Evolutionary conservation across 1,140 invertebrate genomes (phyloP), one percentile per base, ranked within the genome.

Genomic region (Dolichoris vasculosae): DNA sequence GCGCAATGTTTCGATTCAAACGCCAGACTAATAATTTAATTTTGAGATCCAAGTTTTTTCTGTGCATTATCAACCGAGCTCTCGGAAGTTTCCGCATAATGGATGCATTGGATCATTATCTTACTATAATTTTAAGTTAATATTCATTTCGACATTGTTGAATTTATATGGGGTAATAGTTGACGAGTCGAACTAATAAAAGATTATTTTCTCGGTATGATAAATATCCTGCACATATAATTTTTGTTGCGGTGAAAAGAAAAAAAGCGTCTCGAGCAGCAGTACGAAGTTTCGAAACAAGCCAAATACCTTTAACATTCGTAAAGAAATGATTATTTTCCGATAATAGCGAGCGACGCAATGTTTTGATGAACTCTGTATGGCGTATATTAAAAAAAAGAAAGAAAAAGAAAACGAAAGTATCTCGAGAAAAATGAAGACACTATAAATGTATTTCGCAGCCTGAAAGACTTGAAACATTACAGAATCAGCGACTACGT

Each of bases 391-490:
- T 23, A 26, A 59, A 46, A 46, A 46, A 59, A 59, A 26, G 55
- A 13, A 26, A 13, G 23, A 13, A 23, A 43, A 13, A 8, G 15
- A 43, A 11, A 26, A 8, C 35, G 35, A 9, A 23, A 15, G 35
- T 17, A 23, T 9, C 23, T 7, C 0, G 17, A 11, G 38, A 15
- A 35, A 20, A 77, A 77, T 78, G 48, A 59, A 63, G 51, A 59
- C n/a, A 59, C 38, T 82, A 35, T 82, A 82, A 73, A 71, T 40
- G 43, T 69, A 71, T 51, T 43, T 82, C 59, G 51, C 81, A 35
- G 17, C 26, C 15, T 23, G 13, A 51, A n/a, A n/a, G 77, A 63
- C 9, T 51, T 15, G 15, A 17, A 9, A 17, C 32, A 73, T 82
- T 82, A 73, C 80, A 4, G 77, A 63, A 40, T 67, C 51, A 35